A percentile compares a stretch with the other conserved stretches of the same genome.
Conservation (phyloP, 2,888 invertebrate species). For the Apamea sordens region DNA sequence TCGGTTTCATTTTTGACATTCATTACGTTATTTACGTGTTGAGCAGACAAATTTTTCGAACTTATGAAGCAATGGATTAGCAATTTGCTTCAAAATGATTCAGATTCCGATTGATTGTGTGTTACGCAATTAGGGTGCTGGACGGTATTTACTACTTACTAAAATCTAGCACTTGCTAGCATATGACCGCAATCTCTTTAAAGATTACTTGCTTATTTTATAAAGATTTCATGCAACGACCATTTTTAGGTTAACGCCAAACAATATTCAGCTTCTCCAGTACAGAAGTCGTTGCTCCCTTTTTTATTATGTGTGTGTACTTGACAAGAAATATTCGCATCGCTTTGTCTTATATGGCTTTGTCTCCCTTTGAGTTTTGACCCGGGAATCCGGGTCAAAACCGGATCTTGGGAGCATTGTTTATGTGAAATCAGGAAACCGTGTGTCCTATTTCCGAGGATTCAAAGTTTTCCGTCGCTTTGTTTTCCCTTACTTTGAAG, state of each 20-base stretch:
- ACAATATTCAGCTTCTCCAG: slow-evolving; percentile 9
- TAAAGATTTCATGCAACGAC: neutral
- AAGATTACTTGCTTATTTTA: neutral
- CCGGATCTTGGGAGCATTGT: slow-evolving; percentile 25
- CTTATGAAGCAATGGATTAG: no score
- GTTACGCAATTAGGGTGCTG: no score
- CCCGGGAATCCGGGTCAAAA: slow-evolving; percentile 38
- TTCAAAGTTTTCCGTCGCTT: slow-evolving; percentile 2
- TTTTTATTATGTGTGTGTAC: slow-evolving; percentile 24
- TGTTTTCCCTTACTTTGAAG: slow-evolving; percentile 29
- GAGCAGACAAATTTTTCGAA: no score
- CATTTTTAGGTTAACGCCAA: slow-evolving; percentile 2
- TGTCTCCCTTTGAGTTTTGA: slow-evolving; percentile 54
- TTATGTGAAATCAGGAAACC: slow-evolving; percentile 46
- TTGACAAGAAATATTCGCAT: slow-evolving; percentile 41
- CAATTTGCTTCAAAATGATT: no score
- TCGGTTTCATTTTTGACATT: no score
- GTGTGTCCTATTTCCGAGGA: slow-evolving; percentile 14
- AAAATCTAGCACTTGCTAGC: neutral
- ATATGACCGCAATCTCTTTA: neutral
- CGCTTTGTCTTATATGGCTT: slow-evolving; percentile 47
- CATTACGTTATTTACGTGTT: no score
- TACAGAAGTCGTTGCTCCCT: slow-evolving; percentile 30
- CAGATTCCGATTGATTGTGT: no score
- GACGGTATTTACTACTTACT: neutral